These are phyloP conservation scores for Paraplagusia blochii DNA, from an alignment of 2,113 vertebrate species.

Conservation along the genomic window DNA sequence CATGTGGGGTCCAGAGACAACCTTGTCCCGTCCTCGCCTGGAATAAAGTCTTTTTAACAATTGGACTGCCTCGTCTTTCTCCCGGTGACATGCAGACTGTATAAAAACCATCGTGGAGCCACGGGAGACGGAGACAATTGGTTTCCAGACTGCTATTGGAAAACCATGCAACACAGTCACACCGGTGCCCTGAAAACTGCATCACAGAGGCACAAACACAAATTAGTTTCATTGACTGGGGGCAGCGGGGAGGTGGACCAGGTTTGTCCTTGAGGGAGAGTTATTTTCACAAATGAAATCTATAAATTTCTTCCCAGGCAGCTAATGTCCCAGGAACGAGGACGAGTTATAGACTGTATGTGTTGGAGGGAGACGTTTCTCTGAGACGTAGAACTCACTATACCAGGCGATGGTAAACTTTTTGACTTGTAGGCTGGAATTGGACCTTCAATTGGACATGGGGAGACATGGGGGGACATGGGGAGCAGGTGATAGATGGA, in stretches of 20 bases:
- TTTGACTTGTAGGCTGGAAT: too few species aligned
- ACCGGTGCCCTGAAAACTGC: slow-evolving; percentile 30
- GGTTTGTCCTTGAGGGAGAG: slow-evolving; percentile 32
- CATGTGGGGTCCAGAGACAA: slow-evolving; percentile 49
- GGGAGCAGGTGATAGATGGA: too few species aligned
- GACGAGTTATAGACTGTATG: slow-evolving; percentile 24
- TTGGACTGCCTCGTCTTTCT: slow-evolving; percentile 24
- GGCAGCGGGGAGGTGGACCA: slow-evolving; percentile 45
- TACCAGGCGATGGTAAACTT: too few species aligned
- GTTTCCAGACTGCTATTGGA: slow-evolving; percentile 49
- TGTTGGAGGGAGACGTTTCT: neutral
- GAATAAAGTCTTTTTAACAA: slow-evolving; percentile 44
- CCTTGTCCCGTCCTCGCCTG: slow-evolving; percentile 30
- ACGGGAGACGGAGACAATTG: slow-evolving; percentile 43
- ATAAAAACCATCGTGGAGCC: slow-evolving; percentile 20
- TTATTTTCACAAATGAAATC: slow-evolving; percentile 55
- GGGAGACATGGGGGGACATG: too few species aligned
- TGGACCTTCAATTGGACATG: too few species aligned
- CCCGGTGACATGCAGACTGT: neutral
- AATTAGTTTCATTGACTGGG: slow-evolving; percentile 58
- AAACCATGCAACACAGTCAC: slow-evolving; percentile 42
- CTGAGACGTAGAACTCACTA: too few species aligned
- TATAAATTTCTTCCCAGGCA: slow-evolving; percentile 38
- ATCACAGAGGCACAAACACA: slow-evolving; percentile 37
- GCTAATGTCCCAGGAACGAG: slow-evolving; percentile 29